phyloP scores from a whole-genome alignment of 2,797 vertebrate species.

The Eptatretus atami region DNA sequence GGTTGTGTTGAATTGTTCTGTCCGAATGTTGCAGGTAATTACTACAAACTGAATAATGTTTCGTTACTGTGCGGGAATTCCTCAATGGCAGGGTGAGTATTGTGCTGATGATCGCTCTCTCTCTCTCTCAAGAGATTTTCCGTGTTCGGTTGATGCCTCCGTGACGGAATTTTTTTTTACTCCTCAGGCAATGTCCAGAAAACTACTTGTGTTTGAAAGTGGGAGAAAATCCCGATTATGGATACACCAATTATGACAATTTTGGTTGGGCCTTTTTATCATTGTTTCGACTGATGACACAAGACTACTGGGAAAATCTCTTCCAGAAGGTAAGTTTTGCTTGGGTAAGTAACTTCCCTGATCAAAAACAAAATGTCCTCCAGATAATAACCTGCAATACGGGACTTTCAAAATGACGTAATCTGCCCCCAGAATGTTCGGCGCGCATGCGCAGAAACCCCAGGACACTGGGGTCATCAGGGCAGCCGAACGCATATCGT shows the following conservation, averaged over 20 bases:
- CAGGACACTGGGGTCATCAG: too few relatives aligned
- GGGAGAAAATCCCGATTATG: conserved; percentile 3
- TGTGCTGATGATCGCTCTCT: not conserved
- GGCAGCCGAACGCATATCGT: too few relatives aligned
- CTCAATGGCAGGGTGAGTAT: conserved; percentile 3
- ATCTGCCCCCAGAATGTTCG: too few relatives aligned
- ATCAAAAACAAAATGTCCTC: too few relatives aligned
- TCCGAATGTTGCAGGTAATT: not conserved
- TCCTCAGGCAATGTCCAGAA: conserved; percentile 1
- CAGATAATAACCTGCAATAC: too few relatives aligned
- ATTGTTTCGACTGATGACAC: not conserved
- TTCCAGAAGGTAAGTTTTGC: conserved; percentile 1
- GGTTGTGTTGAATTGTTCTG: too few relatives aligned
- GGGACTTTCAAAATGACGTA: too few relatives aligned
- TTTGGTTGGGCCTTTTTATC: conserved; percentile 2
- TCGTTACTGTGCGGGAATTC: not conserved
- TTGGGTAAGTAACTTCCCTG: too few relatives aligned
- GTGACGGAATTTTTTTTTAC: not conserved
- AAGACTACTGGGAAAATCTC: conserved; percentile 5
- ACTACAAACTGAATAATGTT: not conserved
- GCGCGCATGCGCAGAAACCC: too few relatives aligned
- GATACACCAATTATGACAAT: conserved; percentile 4
- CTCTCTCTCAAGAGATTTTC: too few relatives aligned
- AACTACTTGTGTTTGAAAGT: not conserved
- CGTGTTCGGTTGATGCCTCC: too few relatives aligned